A percentile compares a stretch with the other conserved stretches of the same genome.
Conservation (phyloP, 1,140 invertebrate species). For the Papilio polytes region DNA sequence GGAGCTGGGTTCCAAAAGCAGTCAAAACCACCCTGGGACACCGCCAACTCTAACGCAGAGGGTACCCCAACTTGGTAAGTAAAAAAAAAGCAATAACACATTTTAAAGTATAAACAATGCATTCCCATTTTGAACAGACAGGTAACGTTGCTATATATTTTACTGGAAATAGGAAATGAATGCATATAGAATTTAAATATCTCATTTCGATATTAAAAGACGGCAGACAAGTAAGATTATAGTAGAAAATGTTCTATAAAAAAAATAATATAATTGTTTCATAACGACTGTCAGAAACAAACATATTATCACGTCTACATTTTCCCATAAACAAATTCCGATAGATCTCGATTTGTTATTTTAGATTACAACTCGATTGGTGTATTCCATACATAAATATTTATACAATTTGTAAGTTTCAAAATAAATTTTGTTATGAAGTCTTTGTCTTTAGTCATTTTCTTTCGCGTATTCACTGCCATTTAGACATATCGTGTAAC, state of each 20-base stretch:
- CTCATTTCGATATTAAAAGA: background rate
- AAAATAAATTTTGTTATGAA: constrained; percentile 27
- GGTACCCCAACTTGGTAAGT: constrained; percentile 67
- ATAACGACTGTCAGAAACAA: constrained; percentile 15
- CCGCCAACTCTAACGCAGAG: constrained; percentile 55
- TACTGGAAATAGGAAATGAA: no score
- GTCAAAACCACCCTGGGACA: constrained; percentile 78
- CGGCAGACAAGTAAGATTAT: background rate
- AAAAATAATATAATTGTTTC: background rate
- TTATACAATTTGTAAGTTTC: constrained; percentile 28
- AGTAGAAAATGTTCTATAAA: background rate
- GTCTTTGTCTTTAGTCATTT: constrained; percentile 15
- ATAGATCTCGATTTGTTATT: constrained; percentile 26
- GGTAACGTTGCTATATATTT: no score
- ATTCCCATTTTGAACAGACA: background rate
- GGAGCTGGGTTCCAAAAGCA: constrained; percentile 77
- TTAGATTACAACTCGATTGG: constrained; percentile 27
- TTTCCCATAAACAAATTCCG: background rate
- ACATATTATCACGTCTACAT: background rate
- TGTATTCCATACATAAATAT: constrained; percentile 18
- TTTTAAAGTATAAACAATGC: background rate
- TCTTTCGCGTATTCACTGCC: background rate
- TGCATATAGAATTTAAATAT: no score
- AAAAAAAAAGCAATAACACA: background rate
- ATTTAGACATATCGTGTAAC: background rate